These are phyloP conservation scores for Todus mexicanus DNA, from an alignment of 2,797 vertebrate genomes.

Conservation along the genomic window DNA sequence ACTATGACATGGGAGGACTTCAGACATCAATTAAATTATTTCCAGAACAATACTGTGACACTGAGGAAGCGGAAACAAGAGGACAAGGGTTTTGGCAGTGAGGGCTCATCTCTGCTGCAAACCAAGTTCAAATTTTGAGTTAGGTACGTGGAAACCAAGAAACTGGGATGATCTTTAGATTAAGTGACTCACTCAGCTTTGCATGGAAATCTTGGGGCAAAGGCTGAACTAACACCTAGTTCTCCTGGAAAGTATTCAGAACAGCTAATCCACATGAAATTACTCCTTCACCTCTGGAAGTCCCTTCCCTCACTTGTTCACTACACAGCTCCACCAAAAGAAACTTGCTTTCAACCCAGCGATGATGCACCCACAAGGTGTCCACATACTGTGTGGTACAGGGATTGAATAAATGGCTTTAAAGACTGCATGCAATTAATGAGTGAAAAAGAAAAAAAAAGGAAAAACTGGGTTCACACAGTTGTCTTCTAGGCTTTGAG, in stretches of 20 bases:
- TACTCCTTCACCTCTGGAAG: not conserved
- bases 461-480: not conserved
- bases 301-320: not conserved
- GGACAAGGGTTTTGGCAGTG: not conserved
- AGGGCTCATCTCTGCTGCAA: not conserved
- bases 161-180: not conserved
- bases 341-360: not conserved
- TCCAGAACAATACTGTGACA: not conserved
- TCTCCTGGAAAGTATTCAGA: not conserved
- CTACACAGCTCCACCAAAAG: not conserved
- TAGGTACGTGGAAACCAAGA: not conserved
- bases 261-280: not conserved
- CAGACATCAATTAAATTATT: not conserved
- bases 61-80: not conserved
- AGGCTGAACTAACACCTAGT: not conserved
- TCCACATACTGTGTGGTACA: not conserved
- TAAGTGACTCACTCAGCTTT: not conserved
- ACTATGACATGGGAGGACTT: not conserved
- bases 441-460: accelerated
- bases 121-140: not conserved
- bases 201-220: not conserved
- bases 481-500: not conserved
- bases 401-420: not conserved
- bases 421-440: not conserved
- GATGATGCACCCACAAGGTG: not conserved